Conservation (phyloP, 2,888 invertebrate genomes). For the Eugnorisma glareosa region DNA sequence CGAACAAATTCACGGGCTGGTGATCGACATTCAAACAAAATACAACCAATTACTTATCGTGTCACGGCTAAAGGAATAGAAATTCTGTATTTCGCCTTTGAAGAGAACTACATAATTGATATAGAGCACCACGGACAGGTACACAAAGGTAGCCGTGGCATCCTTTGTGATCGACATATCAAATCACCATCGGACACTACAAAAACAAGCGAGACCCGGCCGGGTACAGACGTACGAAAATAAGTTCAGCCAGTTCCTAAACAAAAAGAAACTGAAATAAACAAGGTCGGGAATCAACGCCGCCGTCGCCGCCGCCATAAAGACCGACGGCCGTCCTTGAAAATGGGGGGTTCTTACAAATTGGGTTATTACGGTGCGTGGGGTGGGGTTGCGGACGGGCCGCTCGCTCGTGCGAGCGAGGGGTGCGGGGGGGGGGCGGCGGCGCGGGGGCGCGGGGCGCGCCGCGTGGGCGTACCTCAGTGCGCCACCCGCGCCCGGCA, state of each 20-base stretch:
- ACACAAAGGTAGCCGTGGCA: conserved; percentile 70
- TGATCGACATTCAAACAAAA: conserved; percentile 81
- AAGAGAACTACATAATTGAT: conserved; percentile 78
- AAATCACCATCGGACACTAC: conserved; percentile 77
- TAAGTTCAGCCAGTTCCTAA: conserved; percentile 89
- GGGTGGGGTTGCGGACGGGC: conserved; percentile 86
- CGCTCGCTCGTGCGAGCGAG: conserved; percentile 82
- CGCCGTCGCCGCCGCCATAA: conserved; percentile 90
- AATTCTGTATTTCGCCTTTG: conserved; percentile 76
- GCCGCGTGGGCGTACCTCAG: conserved; percentile 87
- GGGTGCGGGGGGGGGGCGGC: conserved; percentile 76
- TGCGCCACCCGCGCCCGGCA: conserved; percentile 87
- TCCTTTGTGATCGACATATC: conserved; percentile 75
- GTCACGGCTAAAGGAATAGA: conserved; percentile 75
- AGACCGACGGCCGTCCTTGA: conserved; percentile 91
- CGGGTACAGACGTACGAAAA: conserved; percentile 86
- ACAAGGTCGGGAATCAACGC: conserved; percentile 91
- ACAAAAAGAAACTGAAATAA: conserved; percentile 91
- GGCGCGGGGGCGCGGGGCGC: conserved; percentile 68
- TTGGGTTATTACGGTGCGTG: conserved; percentile 90
- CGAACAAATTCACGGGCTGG: conserved; percentile 79
- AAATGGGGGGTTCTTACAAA: conserved; percentile 91
- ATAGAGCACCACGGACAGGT: conserved; percentile 70
- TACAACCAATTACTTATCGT: conserved; percentile 82
- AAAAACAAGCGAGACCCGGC: conserved; percentile 82